A percentile compares a stretch with the other conserved stretches of the same genome.
phyloP scores from a whole-genome alignment of 2,797 vertebrate genomes.

The Podargus strigoides region DNA sequence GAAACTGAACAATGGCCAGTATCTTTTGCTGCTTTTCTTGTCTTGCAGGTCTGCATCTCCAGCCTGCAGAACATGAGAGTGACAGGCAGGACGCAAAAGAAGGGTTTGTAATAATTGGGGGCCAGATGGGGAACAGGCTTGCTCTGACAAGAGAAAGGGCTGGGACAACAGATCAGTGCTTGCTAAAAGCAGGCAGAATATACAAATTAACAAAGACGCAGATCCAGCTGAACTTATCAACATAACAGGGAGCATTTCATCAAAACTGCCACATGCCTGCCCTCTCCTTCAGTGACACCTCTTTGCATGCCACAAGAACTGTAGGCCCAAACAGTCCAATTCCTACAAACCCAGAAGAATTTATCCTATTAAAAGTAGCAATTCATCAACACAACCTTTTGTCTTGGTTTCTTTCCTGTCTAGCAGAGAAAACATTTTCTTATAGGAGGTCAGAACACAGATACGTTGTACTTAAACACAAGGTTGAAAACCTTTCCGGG shows the following conservation, averaged over 20 bases:
- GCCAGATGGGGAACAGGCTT: not conserved
- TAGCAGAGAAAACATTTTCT: not conserved
- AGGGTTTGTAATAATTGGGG: not conserved
- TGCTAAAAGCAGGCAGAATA: not conserved
- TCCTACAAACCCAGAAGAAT: not conserved
- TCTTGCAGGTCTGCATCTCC: not conserved
- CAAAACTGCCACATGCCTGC: not conserved
- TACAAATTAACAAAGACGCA: not conserved
- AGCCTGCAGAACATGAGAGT: not conserved
- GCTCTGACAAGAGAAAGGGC: not conserved
- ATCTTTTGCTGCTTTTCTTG: not conserved
- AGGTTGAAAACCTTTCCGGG: not conserved
- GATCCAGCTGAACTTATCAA: not conserved
- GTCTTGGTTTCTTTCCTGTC: not conserved
- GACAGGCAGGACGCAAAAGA: not conserved
- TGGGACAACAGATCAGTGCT: not conserved
- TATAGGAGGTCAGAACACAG: not conserved
- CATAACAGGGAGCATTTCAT: not conserved
- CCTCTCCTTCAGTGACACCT: not conserved
- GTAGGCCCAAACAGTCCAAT: not conserved
- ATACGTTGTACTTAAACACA: not conserved
- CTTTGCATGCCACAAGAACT: not conserved
- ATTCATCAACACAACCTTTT: not conserved
- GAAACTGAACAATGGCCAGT: not conserved
- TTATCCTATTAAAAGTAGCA: not conserved